These are phyloP conservation scores for Turritopsis dohrnii DNA, from an alignment of 30 jellyfish, hydroid and myxozoan genomes.

Conservation along the genomic window DNA sequence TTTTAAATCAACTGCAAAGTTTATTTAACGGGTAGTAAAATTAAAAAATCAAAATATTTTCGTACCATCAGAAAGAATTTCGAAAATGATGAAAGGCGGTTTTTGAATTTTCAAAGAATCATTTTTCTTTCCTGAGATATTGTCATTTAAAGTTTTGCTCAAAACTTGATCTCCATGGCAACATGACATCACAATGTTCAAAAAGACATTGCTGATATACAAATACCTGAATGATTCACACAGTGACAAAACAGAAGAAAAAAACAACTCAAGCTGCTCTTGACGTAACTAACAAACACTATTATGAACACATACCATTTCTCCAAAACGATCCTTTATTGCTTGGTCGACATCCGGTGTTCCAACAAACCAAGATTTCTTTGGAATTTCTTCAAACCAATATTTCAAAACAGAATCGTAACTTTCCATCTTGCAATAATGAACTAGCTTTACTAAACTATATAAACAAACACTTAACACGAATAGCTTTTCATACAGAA, in stretches of 20 bases:
- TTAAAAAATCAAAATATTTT: too few relatives aligned
- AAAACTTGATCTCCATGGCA: too few relatives aligned
- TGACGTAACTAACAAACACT: neutral
- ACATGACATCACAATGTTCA: neutral
- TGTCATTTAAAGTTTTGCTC: too few relatives aligned
- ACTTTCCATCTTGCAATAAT: neutral
- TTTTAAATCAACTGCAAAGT: too few relatives aligned
- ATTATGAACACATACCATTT: conserved; percentile 30
- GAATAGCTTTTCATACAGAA: neutral
- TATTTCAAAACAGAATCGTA: conserved; percentile 48
- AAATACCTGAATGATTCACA: neutral
- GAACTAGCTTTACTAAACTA: neutral
- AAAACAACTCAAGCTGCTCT: neutral
- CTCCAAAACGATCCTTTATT: conserved; percentile 41
- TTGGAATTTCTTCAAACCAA: conserved; percentile 46
- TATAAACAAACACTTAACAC: neutral
- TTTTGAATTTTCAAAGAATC: too few relatives aligned
- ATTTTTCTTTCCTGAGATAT: too few relatives aligned
- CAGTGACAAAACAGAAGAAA: too few relatives aligned
- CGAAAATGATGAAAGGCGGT: too few relatives aligned
- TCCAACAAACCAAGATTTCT: conserved; percentile 56
- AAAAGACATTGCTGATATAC: neutral
- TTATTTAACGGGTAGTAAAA: too few relatives aligned
- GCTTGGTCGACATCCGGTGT: conserved; percentile 35
- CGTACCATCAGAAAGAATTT: too few relatives aligned